These are phyloP conservation scores for Neria commutata DNA, from an alignment of 2,888 invertebrate genomes.

Conservation along the genomic window DNA sequence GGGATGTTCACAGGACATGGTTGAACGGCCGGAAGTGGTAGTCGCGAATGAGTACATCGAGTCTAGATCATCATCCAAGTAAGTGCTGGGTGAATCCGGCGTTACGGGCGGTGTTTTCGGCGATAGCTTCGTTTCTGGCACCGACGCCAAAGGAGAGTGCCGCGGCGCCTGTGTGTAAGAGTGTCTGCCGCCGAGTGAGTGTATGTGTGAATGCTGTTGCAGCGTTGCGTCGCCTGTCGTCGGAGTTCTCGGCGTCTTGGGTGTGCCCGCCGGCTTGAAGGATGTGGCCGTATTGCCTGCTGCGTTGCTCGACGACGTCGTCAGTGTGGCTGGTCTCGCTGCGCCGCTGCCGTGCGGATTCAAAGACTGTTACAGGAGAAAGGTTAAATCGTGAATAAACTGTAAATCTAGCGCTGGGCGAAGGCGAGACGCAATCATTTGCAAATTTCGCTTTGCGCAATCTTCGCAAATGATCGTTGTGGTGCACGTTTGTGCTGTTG, in stretches of 20 bases:
- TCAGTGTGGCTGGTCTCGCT: conserved; percentile 32
- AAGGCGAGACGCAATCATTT: conserved; percentile 1
- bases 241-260: conserved; percentile 54
- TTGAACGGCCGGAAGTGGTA: conserved; percentile 77
- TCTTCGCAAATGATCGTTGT: conserved; percentile 9
- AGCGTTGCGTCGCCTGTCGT: conserved; percentile 62
- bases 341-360: conserved; percentile 55
- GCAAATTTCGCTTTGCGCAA: conserved; percentile 14
- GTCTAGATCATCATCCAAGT: conserved; percentile 73
- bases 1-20: conserved; percentile 75
- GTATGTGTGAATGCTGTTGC: conserved; percentile 10
- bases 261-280: conserved; percentile 27
- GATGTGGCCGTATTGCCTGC: conserved; percentile 20
- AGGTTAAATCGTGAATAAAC: conserved; percentile 38
- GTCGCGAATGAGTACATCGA: conserved; percentile 81
- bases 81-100: conserved; percentile 66
- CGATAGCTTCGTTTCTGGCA: conserved; percentile 53
- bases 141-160: conserved; percentile 37
- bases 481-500: conserved; percentile 23
- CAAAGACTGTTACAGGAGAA: conserved; percentile 53
- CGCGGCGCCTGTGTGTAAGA: background rate
- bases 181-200: background rate
- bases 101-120: conserved; percentile 70
- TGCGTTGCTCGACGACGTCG: conserved; percentile 29
- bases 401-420: background rate